Evolutionary conservation across 2,797 vertebrate genomes (phyloP).

Genomic region (Arvicola amphibius): DNA sequence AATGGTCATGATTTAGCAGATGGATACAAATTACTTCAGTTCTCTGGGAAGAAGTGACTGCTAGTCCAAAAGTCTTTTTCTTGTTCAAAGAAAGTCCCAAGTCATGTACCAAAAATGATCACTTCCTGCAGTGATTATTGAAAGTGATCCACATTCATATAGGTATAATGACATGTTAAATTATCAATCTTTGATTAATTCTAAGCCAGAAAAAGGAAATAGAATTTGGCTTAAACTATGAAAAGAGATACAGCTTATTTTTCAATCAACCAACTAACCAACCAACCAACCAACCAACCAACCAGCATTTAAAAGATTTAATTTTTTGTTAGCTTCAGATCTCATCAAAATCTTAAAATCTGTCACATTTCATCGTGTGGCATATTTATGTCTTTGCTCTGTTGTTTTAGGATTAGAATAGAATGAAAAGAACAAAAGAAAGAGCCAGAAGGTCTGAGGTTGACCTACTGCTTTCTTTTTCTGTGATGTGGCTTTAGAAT

Average conservation of each 20-base stretch:
- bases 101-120: constrained; percentile 15
- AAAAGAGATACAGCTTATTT: background rate
- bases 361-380: background rate
- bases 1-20: background rate
- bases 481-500: background rate
- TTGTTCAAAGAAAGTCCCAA: background rate
- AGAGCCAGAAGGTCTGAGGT: background rate
- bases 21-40: constrained; percentile 17
- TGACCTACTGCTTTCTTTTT: background rate
- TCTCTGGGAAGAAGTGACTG: constrained; percentile 12
- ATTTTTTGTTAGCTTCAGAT: constrained; percentile 18
- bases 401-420: background rate
- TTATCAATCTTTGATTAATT: background rate
- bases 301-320: background rate
- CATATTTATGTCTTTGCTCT: background rate
- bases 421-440: background rate
- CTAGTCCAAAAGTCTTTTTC: constrained; percentile 33
- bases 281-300: background rate
- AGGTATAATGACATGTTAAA: background rate
- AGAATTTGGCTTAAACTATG: background rate
- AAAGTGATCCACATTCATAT: background rate
- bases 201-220: background rate
- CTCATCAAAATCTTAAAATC: background rate
- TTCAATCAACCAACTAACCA: background rate
- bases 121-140: background rate